Conservation (phyloP, 2,888 invertebrate genomes). For the Pterostichus niger region DNA sequence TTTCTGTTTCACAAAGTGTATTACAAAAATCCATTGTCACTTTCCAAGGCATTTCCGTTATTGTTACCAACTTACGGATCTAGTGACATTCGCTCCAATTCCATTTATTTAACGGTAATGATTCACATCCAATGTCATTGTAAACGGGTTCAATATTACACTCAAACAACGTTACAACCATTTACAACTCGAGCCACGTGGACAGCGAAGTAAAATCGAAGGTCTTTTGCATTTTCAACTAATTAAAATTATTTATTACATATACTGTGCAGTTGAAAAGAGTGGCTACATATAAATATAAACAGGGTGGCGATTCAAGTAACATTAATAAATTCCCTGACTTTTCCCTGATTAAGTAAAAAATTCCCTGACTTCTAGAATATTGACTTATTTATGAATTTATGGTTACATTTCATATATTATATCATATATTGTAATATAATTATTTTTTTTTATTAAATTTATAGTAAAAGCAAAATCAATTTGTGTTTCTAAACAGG, state of each 20-base stretch:
- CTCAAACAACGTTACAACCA: neutral
- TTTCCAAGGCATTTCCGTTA: conserved; percentile 52
- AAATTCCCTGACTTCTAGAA: too few species aligned
- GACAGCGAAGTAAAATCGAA: conserved; percentile 10
- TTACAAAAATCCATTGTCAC: conserved; percentile 16
- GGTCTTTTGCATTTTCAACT: conserved; percentile 16
- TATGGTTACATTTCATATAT: too few species aligned
- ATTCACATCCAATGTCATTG: conserved; percentile 50
- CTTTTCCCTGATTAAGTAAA: too few species aligned
- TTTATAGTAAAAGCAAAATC: too few species aligned
- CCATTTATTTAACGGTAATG: conserved; percentile 43
- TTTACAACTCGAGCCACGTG: neutral
- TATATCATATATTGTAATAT: too few species aligned
- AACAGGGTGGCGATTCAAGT: too few species aligned
- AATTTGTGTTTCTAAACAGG: too few species aligned
- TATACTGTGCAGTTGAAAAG: neutral
- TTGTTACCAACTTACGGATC: conserved; percentile 28
- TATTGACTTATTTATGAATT: too few species aligned
- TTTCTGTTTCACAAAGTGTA: neutral
- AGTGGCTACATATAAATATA: too few species aligned
- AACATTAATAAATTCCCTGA: too few species aligned
- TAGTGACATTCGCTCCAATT: conserved; percentile 24
- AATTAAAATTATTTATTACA: neutral
- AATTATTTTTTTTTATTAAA: too few species aligned
- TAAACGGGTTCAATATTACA: conserved; percentile 22